phyloP scores from a whole-genome alignment of 2,888 invertebrate genomes.

The Gymnocheta viridis region DNA sequence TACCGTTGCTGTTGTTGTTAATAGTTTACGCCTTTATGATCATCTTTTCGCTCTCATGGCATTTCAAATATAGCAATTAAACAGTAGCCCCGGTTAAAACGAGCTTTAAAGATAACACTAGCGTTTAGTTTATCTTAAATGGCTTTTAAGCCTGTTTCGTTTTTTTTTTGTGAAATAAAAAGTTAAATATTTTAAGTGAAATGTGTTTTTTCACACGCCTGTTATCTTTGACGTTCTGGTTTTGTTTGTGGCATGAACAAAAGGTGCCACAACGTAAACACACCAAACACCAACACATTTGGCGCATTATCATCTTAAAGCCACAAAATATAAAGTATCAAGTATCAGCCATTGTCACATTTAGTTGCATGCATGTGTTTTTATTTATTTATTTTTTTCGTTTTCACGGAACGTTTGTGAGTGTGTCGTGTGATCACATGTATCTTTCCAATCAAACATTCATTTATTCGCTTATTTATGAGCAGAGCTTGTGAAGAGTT shows the following conservation, averaged over 20 bases:
- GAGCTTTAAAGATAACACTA: slow-evolving; percentile 55
- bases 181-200: slow-evolving; percentile 30
- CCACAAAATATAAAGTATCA: slow-evolving; percentile 54
- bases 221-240: slow-evolving; percentile 30
- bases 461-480: slow-evolving; percentile 2
- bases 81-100: slow-evolving; percentile 59
- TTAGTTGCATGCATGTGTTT: slow-evolving; percentile 40
- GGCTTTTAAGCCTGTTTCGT: slow-evolving; percentile 5
- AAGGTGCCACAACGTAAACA: slow-evolving; percentile 52
- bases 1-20: slow-evolving; percentile 4
- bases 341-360: slow-evolving; percentile 55
- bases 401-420: slow-evolving; percentile 1
- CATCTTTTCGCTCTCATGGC: slow-evolving; percentile 1
- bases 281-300: slow-evolving; percentile 46
- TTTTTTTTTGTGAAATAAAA: slow-evolving; percentile 13
- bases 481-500: background rate
- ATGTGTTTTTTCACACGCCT: slow-evolving; percentile 64
- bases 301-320: slow-evolving; percentile 34
- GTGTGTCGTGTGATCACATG: slow-evolving; percentile 19
- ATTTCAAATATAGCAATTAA: slow-evolving; percentile 50
- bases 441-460: slow-evolving; percentile 50
- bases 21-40: slow-evolving; percentile 64
- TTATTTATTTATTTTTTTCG: background rate
- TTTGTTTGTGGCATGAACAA: slow-evolving; percentile 23
- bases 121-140: slow-evolving; percentile 54